phyloP scores from a whole-genome alignment of 2,888 invertebrate species.

The Pseudolycoriella hygida region DNA sequence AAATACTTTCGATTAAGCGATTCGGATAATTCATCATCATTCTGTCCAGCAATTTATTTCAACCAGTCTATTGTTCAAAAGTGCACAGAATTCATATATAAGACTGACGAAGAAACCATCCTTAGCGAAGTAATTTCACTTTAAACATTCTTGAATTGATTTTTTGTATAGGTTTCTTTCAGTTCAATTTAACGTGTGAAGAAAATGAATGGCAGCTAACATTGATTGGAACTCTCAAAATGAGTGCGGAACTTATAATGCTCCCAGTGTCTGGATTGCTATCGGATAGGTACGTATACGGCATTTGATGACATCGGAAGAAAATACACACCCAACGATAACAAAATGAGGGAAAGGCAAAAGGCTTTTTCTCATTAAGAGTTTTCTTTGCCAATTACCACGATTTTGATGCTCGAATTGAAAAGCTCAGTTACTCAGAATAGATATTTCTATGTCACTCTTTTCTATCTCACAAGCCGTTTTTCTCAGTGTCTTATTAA shows the following conservation, averaged over 20 bases:
- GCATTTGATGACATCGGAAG: too few species aligned
- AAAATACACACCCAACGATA: too few species aligned
- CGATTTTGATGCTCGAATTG: too few species aligned
- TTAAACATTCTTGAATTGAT: background rate
- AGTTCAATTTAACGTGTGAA: constrained; percentile 49
- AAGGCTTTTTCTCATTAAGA: too few species aligned
- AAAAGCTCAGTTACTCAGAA: too few species aligned
- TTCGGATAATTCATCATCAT: constrained; percentile 6
- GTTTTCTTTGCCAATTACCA: too few species aligned
- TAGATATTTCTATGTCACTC: too few species aligned
- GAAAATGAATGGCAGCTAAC: constrained; percentile 50
- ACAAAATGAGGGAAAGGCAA: too few species aligned
- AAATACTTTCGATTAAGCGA: background rate
- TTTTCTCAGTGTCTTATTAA: too few species aligned
- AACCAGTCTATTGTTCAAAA: constrained; percentile 23
- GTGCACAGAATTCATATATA: constrained; percentile 34
- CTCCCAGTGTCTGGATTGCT: constrained; percentile 43
- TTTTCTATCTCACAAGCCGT: too few species aligned
- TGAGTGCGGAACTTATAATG: constrained; percentile 53
- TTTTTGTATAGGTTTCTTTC: constrained; percentile 17
- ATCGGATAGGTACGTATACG: constrained; percentile 40
- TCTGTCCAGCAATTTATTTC: constrained; percentile 25
- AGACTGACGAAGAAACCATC: constrained; percentile 38
- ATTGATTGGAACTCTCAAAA: constrained; percentile 55
- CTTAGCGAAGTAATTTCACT: constrained; percentile 38